Evolutionary conservation across 2,113 vertebrate genomes (phyloP), one percentile per base, ranked within the genome.

Genomic region (Caretta caretta): DNA sequence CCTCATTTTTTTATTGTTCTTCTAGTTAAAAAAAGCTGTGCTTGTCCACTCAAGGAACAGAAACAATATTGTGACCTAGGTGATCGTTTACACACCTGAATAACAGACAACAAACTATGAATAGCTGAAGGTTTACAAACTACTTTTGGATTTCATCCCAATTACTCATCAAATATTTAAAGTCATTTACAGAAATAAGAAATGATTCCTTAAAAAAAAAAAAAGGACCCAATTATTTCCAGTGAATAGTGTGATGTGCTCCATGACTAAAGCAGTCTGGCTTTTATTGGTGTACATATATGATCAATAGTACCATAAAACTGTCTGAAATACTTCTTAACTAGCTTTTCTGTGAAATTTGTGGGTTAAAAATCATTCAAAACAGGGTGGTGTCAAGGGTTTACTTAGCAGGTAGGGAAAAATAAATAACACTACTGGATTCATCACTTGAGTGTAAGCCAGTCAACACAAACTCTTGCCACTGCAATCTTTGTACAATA

Each of bases 91-190:
- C 65, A 91, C 31, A 79, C 16, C 59, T 50, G 83, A 91, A 90
- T 59, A 46, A 90, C 90, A 50, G 75, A 46, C 22, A 69, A 12
- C 35, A 94, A 87, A 96, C 54, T 76, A 93, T 90, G 50, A 20
- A 19, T 50, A 91, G 27, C 88, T 88, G 85, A 16, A 83, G 83
- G 11, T n/a, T 50, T 50, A 65, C 75, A 94, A 84, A 85, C 83
- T 84, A 29, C 80, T 57, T 90, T 38, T 84, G 11, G 88, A 13
- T 53, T 16, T 8, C 22, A 24, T 79, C 48, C 4, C 3, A 8
- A 80, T 76, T 88, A 90, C 81, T 92, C 76, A 85, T n/a, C 87
- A 93, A 94, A 89, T 14, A 59, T 12, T 49, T 80, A 57, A 76
- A 1, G 31, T 54, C 19, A 54, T 93, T 87, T 88, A 75, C 72